A percentile compares a stretch with the other conserved stretches of the same genome.
Conservation (phyloP, 2,888 invertebrate species). For the Cylloceria caligata region DNA sequence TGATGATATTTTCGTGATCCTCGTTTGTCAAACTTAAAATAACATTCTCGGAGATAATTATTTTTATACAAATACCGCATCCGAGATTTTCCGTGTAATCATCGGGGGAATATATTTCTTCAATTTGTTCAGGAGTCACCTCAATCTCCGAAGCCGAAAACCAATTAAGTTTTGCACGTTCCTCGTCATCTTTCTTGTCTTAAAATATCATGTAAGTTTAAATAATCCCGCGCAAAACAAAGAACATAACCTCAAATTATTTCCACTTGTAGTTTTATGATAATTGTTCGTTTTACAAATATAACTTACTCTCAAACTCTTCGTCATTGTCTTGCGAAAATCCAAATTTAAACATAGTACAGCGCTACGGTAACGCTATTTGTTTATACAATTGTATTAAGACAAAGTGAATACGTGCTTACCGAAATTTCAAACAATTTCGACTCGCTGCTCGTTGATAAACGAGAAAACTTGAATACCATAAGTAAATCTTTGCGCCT, state of each 20-base stretch:
- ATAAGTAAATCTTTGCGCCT: neutral
- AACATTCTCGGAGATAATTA: constrained; percentile 75
- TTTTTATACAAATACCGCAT: constrained; percentile 65
- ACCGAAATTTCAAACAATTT: neutral
- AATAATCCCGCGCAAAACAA: constrained; percentile 50
- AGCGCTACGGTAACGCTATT: neutral
- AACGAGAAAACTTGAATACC: constrained; percentile 25
- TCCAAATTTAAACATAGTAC: constrained; percentile 71
- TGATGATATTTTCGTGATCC: constrained; percentile 82
- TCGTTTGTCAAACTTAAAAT: constrained; percentile 79
- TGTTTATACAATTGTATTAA: neutral
- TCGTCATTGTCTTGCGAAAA: constrained; percentile 58
- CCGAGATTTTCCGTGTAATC: constrained; percentile 48
- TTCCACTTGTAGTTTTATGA: neutral
- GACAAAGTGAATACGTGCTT: neutral
- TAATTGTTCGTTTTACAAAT: neutral
- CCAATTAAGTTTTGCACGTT: constrained; percentile 73
- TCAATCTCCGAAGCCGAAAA: constrained; percentile 75
- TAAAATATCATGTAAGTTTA: constrained; percentile 23
- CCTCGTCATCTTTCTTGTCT: constrained; percentile 31
- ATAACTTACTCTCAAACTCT: constrained; percentile 39
- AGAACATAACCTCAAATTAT: constrained; percentile 56
- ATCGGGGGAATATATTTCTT: constrained; percentile 66
- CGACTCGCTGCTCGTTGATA: constrained; percentile 16
- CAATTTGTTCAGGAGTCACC: constrained; percentile 70